Evolutionary conservation across 2,888 invertebrate genomes (phyloP), one percentile per base, ranked within the genome.

Genomic region (Frankliniella fusca): DNA sequence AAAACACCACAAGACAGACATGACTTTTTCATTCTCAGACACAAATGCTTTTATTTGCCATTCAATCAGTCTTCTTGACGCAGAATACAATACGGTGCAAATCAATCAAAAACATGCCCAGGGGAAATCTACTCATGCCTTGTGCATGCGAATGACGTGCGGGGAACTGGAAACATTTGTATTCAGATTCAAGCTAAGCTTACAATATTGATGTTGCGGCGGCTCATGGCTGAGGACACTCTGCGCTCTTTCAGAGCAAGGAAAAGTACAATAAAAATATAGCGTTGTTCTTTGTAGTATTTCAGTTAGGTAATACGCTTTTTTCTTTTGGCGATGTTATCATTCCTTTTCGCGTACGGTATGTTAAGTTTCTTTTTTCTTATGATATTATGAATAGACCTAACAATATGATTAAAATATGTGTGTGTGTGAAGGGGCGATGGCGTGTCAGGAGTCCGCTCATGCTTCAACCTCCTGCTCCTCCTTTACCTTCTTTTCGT

Each of bases 401-500:
- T 76, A 76, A 76, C 70, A 76, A 27, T 76, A 76, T 76, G 70
- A 76, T 18, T 27, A 76, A 76, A 76, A 27, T 76, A 76, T 76
- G 70, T 76, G 70, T 27, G 70, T 76, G 23, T 76, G 70, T 76
- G 12, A 76, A 76, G 70, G 27, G 70, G 70, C 70, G 70, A 12
- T 23, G 70, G 23, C 27, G n/a, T 27, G 23, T 76, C 23, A 76
- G 70, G 27, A 76, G 70, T 76, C 70, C 27, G 70, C 70, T 76
- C 70, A 76, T 76, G 70, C 70, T 76, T 76, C 70, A 27, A 76
- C 70, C 27, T 76, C 93, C 90, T 93, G 93, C 90, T 94, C 95
- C 91, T 94, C 94, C 92, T 94, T 94, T 91, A 92, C 93, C 93
- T 95, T 95, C 91, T 92, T 92, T 90, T 93, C 92, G 87, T 95